A percentile compares a stretch with the other conserved stretches of the same genome.
Evolutionary conservation across 53 echinoderm and acorn worm genomes (phyloP).

Genomic region (Apostichopus leukothele): DNA sequence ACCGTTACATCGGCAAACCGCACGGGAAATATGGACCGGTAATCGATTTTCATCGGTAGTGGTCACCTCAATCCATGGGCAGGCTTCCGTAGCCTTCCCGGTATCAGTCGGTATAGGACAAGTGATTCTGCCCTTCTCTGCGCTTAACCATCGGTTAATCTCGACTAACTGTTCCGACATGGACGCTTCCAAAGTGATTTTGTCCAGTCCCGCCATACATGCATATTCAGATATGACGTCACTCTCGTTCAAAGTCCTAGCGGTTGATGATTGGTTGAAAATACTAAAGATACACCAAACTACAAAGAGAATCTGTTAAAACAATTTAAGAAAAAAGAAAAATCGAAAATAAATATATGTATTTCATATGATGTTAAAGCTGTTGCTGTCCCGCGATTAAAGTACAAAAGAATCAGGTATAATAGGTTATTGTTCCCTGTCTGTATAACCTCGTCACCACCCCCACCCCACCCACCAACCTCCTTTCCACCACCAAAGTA

Average conservation of each 20-base stretch:
- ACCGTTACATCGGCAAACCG: slow-evolving; percentile 24
- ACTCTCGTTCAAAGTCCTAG: not conserved
- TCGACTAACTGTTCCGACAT: not conserved
- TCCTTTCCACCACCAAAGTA: too few relatives aligned
- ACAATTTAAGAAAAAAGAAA: not conserved
- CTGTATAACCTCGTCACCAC: too few relatives aligned
- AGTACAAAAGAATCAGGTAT: too few relatives aligned
- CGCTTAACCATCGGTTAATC: not conserved
- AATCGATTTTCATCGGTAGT: not conserved
- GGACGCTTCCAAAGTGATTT: not conserved
- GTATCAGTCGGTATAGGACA: not conserved
- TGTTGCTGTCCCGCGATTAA: not conserved
- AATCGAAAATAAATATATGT: not conserved
- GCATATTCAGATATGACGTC: not conserved
- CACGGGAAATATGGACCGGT: not conserved
- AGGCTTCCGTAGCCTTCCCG: not conserved
- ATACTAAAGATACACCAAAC: not conserved
- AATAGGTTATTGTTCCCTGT: too few relatives aligned
- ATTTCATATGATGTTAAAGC: not conserved
- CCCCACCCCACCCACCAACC: too few relatives aligned
- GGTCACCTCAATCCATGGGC: not conserved
- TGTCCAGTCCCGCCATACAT: not conserved
- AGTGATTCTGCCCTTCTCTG: not conserved
- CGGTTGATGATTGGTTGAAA: not conserved
- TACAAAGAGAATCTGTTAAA: not conserved